Conservation (phyloP, 2,113 vertebrate species). For the Cygnus buccinator region DNA sequence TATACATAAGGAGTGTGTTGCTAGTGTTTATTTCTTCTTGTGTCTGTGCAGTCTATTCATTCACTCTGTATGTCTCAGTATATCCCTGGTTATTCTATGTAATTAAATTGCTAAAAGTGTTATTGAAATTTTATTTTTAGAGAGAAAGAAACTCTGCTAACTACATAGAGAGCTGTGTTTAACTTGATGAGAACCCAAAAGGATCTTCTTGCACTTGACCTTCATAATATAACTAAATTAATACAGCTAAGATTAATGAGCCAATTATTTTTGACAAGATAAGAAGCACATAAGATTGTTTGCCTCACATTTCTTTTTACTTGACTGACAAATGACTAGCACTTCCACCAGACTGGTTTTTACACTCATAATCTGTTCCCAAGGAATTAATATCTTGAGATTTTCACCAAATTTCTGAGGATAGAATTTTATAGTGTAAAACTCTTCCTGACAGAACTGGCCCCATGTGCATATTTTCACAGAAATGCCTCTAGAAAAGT, state of each 20-base stretch:
- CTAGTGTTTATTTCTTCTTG: background rate
- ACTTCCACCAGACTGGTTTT: background rate
- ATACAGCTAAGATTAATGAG: slow-evolving; percentile 12
- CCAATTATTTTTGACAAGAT: slow-evolving; percentile 32
- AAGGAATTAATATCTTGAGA: background rate
- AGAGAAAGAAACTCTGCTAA: background rate
- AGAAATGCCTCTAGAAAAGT: background rate
- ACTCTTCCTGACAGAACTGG: fast-evolving
- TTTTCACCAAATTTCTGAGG: background rate
- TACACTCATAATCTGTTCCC: background rate
- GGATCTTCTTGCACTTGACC: background rate
- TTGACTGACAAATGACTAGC: background rate
- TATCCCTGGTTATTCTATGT: background rate
- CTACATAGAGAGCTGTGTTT: background rate
- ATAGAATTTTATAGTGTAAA: background rate
- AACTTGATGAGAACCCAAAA: background rate
- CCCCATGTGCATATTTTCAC: background rate
- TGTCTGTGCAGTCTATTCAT: fast-evolving
- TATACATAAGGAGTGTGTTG: fast-evolving
- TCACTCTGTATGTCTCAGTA: background rate
- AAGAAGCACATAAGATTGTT: background rate
- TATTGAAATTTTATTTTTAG: background rate
- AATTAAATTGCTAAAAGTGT: background rate
- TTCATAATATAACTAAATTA: slow-evolving; percentile 3
- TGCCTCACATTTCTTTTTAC: background rate